phyloP scores from a whole-genome alignment of 2,888 invertebrate species.

The Pterostichus madidus region DNA sequence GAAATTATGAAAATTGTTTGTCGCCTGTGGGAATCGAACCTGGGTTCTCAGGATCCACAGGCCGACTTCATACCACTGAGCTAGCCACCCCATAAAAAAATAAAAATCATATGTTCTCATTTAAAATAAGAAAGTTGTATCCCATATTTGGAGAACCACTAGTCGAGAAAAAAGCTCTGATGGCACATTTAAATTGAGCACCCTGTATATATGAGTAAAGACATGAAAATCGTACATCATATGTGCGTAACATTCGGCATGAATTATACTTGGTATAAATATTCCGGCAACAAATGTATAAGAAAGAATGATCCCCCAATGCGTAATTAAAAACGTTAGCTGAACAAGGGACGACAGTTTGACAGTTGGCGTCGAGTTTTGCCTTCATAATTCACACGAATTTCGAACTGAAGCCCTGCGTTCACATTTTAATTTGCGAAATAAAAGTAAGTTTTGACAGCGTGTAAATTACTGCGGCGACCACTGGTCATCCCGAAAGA shows the following conservation, averaged over 20 bases:
- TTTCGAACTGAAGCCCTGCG: constrained; percentile 13
- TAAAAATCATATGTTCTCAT: too few relatives aligned
- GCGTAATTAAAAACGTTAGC: constrained; percentile 25
- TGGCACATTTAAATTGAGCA: too few relatives aligned
- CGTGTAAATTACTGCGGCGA: constrained; percentile 47
- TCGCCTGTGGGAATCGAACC: too few relatives aligned
- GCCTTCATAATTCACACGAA: constrained; percentile 42
- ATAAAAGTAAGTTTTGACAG: constrained; percentile 62
- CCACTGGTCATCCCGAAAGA: constrained; percentile 50
- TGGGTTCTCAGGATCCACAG: too few relatives aligned
- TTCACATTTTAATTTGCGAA: constrained; percentile 59
- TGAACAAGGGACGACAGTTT: constrained; percentile 20
- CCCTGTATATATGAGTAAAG: background rate
- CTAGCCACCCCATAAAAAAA: too few relatives aligned
- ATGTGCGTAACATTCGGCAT: background rate
- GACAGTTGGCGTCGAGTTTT: constrained; percentile 15
- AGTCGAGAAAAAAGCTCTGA: too few relatives aligned
- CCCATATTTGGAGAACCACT: too few relatives aligned
- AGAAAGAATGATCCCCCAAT: constrained; percentile 12
- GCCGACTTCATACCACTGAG: too few relatives aligned
- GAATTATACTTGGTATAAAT: constrained; percentile 16
- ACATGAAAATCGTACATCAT: background rate
- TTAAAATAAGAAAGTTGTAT: too few relatives aligned
- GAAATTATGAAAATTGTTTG: too few relatives aligned
- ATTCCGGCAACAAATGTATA: constrained; percentile 25